phyloP scores from a whole-genome alignment of 2,888 invertebrate species.

The Eupithecia dodoneata region DNA sequence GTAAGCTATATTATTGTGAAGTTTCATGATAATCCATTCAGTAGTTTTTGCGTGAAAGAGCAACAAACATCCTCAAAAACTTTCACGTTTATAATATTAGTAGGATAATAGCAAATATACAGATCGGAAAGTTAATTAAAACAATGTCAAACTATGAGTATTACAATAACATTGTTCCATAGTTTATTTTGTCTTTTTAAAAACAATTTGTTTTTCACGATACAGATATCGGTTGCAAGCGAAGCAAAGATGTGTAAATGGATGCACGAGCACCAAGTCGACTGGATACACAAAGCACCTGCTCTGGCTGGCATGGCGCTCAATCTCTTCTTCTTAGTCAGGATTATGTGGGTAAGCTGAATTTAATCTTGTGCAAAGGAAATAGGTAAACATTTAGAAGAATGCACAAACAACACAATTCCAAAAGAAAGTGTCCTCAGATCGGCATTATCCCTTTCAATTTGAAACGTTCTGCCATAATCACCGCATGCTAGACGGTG shows the following conservation, averaged over 20 bases:
- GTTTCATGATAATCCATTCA: too few species aligned
- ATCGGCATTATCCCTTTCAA: neutral
- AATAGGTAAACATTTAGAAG: neutral
- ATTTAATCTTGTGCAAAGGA: slow-evolving; percentile 39
- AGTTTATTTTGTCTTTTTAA: neutral
- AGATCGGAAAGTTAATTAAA: too few species aligned
- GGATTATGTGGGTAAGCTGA: slow-evolving; percentile 92
- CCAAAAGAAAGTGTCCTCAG: neutral
- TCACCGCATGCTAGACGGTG: too few species aligned
- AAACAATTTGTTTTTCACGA: slow-evolving; percentile 35
- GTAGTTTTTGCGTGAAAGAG: too few species aligned
- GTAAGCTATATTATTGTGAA: too few species aligned
- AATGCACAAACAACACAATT: neutral
- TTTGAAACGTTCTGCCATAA: too few species aligned
- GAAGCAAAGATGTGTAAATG: slow-evolving; percentile 88
- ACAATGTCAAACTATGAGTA: too few species aligned
- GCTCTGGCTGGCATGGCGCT: slow-evolving; percentile 92
- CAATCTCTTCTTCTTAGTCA: slow-evolving; percentile 91
- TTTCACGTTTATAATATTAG: too few species aligned
- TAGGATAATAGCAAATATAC: too few species aligned
- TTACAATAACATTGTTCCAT: neutral
- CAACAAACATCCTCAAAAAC: too few species aligned
- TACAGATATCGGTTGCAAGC: slow-evolving; percentile 64
- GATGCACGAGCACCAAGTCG: slow-evolving; percentile 91
- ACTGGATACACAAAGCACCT: slow-evolving; percentile 95